Base-by-base conservation (phyloP, 2,113 vertebrate genomes). In the Chrysochloris asiatica region DNA sequence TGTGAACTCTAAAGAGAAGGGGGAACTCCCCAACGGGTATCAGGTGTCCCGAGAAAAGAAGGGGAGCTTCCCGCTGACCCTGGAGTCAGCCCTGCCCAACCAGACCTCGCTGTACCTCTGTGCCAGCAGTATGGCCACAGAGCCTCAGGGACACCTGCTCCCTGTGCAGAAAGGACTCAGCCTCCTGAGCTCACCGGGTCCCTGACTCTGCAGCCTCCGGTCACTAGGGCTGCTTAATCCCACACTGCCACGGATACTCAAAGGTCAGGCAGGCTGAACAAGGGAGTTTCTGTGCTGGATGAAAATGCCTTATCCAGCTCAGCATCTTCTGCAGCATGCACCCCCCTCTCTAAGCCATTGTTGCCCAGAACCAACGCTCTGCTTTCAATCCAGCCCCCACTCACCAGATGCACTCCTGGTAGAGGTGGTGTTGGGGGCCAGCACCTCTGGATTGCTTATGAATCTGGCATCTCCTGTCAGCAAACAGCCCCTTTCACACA, bases 1-100 rank as follows among this genome's bases (percentile, higher is more conserved):
- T 0, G 12, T n/a, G 28, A 0, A 7, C 0, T 0, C 9, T 0
- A 0, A 2, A 0, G 9, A 79, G 0, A 24, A 69, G 0, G 91
- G 92, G 82, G 88, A 95, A 0, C 0, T 43, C 30, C 14, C 79
- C 8, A 26, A 71, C 1, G 93, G 93, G 0, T 96, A 92, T 30
- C 7, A 0, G 0, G 77, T 50, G 67, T 94, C 86, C 38, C 21
- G n/a, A 45, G 22, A 45, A 76, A 5, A 80, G 13, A 85, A 86
- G 41, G 0, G 0, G 3, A 17, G 19, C 0, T 95, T 96, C 43
- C 47, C 16, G 26, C 86, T 96, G 82, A 94, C 30, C 2, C 1
- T 96, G 86, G 28, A 81, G 30, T 75, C 52, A 0, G 2, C 92
- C n/a, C 33, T 0, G 38, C 36, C 13, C 72, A 43, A 2, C 52